Evolutionary conservation across 2,113 vertebrate species (phyloP).

Genomic region (Scortum barcoo): DNA sequence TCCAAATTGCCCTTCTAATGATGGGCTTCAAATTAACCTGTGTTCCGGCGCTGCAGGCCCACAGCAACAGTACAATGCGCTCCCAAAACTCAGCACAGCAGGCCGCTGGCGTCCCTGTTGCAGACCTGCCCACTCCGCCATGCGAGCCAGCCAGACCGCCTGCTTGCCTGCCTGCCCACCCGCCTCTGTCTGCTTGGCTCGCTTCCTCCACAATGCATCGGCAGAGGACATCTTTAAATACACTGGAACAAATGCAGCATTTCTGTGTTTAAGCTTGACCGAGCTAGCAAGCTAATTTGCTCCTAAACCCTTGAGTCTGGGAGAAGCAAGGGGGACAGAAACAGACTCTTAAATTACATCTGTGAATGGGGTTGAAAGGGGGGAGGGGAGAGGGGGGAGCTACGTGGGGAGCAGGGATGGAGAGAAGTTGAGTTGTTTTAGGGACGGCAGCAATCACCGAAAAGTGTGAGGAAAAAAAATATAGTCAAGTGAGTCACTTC

Average conservation of each 20-base stretch:
- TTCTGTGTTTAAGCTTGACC: conserved; percentile 86
- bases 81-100: conserved; percentile 64
- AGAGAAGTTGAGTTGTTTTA: conserved; percentile 5
- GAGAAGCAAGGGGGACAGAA: conserved; percentile 76
- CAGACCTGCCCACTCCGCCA: conserved; percentile 39
- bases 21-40: conserved; percentile 69
- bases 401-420: neutral
- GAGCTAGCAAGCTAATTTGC: conserved; percentile 84
- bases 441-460: conserved; percentile 44
- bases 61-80: conserved; percentile 48
- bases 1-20: conserved; percentile 62
- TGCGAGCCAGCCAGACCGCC: neutral
- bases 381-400: conserved; percentile 43
- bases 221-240: conserved; percentile 84
- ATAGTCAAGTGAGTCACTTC: conserved; percentile 1
- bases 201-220: conserved; percentile 65
- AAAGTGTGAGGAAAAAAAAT: conserved; percentile 38
- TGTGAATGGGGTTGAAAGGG: conserved; percentile 66
- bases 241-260: conserved; percentile 74
- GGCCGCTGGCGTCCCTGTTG: conserved; percentile 42
- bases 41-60: conserved; percentile 41
- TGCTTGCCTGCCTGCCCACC: conserved; percentile 15
- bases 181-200: conserved; percentile 50
- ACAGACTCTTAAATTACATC: conserved; percentile 81
- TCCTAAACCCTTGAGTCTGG: conserved; percentile 83